These are phyloP conservation scores for Noctilio leporinus DNA, from an alignment of 2,113 vertebrate genomes.

Conservation along the genomic window DNA sequence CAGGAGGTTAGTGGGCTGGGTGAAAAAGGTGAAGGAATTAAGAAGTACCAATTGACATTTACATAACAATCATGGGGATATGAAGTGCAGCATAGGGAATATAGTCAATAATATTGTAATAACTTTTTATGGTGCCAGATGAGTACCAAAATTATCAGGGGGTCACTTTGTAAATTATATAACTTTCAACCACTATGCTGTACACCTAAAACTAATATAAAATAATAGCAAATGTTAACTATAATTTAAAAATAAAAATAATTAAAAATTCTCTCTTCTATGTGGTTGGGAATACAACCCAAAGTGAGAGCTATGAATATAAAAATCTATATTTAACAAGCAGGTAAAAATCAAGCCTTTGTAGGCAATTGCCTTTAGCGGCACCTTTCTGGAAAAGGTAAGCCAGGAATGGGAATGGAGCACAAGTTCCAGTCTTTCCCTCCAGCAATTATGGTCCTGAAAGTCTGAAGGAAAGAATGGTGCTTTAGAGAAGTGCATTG, in stretches of 20 bases:
- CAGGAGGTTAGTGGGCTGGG: neutral
- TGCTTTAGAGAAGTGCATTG: neutral
- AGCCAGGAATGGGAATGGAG: neutral
- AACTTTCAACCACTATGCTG: neutral
- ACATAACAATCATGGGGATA: neutral
- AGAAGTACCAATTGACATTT: neutral
- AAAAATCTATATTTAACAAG: slow-evolving; percentile 5
- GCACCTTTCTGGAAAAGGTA: neutral
- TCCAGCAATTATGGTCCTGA: neutral
- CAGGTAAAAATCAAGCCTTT: neutral
- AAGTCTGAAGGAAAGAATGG: neutral
- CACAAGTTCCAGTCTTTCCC: neutral
- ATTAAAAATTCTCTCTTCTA: neutral
- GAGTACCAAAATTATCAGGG: neutral
- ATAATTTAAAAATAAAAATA: neutral
- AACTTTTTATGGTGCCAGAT: neutral
- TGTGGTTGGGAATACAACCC: neutral
- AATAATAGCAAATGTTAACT: neutral
- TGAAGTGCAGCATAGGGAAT: neutral
- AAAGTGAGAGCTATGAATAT: neutral
- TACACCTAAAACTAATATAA: neutral
- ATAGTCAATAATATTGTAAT: neutral
- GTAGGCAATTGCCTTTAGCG: neutral
- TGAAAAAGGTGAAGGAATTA: neutral
- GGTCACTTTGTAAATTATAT: neutral